Evolutionary conservation across 2,113 vertebrate genomes (phyloP).

Genomic region (Myxocyprinus asiaticus): DNA sequence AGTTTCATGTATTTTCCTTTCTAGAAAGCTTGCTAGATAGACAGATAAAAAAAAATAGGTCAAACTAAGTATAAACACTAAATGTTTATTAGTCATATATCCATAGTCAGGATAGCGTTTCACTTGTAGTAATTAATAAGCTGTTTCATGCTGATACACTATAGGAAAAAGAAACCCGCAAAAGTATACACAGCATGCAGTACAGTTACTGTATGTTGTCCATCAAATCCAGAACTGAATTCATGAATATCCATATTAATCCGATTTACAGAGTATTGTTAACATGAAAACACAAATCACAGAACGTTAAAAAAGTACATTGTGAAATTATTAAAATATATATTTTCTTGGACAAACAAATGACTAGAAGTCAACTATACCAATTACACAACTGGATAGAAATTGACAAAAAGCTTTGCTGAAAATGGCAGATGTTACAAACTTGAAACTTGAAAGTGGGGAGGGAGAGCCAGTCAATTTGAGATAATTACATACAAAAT

Average conservation of each 20-base stretch:
- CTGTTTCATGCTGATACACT: constrained; percentile 72
- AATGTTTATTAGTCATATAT: constrained; percentile 72
- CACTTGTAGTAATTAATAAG: constrained; percentile 55
- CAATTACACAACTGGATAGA: constrained; percentile 46
- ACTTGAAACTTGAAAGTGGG: not conserved
- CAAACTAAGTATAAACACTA: constrained; percentile 62
- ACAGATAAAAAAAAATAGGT: too few species aligned
- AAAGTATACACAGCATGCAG: constrained; percentile 68
- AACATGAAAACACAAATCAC: constrained; percentile 56
- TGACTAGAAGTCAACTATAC: constrained; percentile 51
- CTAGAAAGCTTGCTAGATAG: too few species aligned
- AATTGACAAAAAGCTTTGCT: constrained; percentile 32
- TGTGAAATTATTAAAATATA: constrained; percentile 76
- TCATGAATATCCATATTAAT: constrained; percentile 18
- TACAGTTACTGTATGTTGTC: constrained; percentile 39
- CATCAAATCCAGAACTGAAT: constrained; percentile 53
- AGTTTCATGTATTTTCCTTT: not conserved
- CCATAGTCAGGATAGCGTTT: constrained; percentile 56
- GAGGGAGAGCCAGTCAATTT: not conserved
- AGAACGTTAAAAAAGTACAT: constrained; percentile 58
- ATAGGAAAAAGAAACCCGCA: constrained; percentile 59
- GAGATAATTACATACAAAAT: constrained; percentile 2
- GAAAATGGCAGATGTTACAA: not conserved
- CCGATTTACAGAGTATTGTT: constrained; percentile 34
- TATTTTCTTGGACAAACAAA: constrained; percentile 53